Evolutionary conservation across 1,140 invertebrate species (phyloP).

Genomic region (Diorhabda sublineata): DNA sequence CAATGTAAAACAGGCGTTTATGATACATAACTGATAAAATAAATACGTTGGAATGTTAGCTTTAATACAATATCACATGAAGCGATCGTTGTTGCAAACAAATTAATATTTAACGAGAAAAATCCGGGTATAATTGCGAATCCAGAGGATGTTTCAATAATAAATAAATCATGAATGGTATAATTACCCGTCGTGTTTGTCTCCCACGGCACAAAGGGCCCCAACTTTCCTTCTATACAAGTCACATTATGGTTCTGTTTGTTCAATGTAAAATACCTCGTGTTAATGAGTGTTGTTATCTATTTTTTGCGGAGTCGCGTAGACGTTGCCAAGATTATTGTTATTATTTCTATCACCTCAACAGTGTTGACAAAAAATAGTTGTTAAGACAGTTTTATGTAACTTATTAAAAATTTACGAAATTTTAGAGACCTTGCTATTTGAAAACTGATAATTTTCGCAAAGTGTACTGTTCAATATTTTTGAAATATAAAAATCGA

Average conservation of each 20-base stretch:
- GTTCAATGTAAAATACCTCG: background rate
- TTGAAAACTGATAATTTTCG: no score
- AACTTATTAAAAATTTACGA: no score
- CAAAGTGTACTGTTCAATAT: no score
- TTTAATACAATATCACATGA: constrained; percentile 1
- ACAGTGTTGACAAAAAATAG: no score
- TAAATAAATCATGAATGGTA: constrained; percentile 11
- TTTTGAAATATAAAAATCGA: no score
- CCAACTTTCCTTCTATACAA: background rate
- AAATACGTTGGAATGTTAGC: background rate
- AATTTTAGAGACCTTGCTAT: no score
- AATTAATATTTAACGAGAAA: constrained; percentile 17
- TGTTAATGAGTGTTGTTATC: constrained; percentile 10
- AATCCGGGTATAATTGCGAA: constrained; percentile 2
- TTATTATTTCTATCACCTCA: no score
- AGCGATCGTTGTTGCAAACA: background rate
- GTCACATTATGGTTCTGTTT: constrained; percentile 15
- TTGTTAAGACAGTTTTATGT: no score
- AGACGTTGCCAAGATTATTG: no score
- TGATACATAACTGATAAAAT: no score
- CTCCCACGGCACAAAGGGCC: background rate
- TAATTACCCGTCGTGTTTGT: constrained; percentile 12
- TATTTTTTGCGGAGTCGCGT: background rate
- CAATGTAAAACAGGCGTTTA: no score
- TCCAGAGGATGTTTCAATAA: constrained; percentile 19